Conservation (phyloP, 2,888 invertebrate species). For the Drosophila anomalata region DNA sequence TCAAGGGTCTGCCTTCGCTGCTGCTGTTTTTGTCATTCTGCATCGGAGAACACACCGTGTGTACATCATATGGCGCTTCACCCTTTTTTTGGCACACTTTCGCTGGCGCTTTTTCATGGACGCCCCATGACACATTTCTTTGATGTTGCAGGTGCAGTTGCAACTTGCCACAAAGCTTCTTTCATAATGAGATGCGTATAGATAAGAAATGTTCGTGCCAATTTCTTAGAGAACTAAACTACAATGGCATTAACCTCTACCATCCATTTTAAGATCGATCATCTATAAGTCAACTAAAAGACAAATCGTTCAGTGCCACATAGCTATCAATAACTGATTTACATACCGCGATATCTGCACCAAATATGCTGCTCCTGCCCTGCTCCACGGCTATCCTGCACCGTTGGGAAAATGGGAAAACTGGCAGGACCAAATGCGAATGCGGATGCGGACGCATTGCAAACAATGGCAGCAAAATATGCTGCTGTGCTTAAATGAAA, state of each 20-base stretch:
- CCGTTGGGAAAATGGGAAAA: slow-evolving; percentile 3
- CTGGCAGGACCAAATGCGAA: slow-evolving; percentile 32
- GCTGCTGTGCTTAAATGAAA: slow-evolving; percentile 72
- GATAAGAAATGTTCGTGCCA: too few species aligned
- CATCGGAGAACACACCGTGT: slow-evolving; percentile 24
- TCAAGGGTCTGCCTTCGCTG: slow-evolving; percentile 27
- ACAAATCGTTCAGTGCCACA: slow-evolving; percentile 67
- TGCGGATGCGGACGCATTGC: slow-evolving; percentile 49
- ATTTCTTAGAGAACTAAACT: neutral
- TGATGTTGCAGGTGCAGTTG: slow-evolving; percentile 36
- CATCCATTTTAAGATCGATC: slow-evolving; percentile 16
- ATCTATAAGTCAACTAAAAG: slow-evolving; percentile 3
- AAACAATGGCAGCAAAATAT: slow-evolving; percentile 75
- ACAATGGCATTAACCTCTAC: slow-evolving; percentile 4
- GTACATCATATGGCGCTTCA: slow-evolving; percentile 36
- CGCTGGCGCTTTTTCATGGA: slow-evolving; percentile 37
- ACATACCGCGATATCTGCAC: slow-evolving; percentile 65
- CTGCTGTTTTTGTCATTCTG: slow-evolving; percentile 38
- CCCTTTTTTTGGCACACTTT: slow-evolving; percentile 31
- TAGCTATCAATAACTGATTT: slow-evolving; percentile 76
- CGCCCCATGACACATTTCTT: slow-evolving; percentile 42
- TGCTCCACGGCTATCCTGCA: neutral
- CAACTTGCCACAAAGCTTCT: slow-evolving; percentile 34
- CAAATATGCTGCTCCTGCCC: slow-evolving; percentile 44
- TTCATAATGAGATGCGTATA: slow-evolving; percentile 47